These are phyloP conservation scores for Semnopithecus entellus DNA, from an alignment of 2,113 vertebrate species.

Conservation along the genomic window DNA sequence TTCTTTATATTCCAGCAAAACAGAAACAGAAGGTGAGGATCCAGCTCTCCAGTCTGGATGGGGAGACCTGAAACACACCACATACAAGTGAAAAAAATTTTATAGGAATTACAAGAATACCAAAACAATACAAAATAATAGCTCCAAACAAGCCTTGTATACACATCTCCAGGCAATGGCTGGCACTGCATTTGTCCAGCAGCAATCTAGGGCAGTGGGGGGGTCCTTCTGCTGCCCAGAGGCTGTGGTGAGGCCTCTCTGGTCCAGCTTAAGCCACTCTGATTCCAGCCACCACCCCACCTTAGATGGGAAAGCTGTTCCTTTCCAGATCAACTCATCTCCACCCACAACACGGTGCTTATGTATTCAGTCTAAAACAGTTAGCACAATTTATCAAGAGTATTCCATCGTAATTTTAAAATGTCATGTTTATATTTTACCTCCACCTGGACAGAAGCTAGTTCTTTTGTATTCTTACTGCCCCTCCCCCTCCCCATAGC, in stretches of 20 bases:
- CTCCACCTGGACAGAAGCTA: neutral
- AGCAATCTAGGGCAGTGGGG: neutral
- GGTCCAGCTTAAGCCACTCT: neutral
- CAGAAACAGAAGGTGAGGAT: neutral
- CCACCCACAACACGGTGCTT: neutral
- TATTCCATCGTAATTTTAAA: neutral
- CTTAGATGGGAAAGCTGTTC: neutral
- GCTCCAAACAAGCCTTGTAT: neutral
- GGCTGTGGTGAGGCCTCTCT: neutral
- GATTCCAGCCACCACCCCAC: neutral
- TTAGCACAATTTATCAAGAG: neutral
- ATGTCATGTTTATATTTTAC: neutral
- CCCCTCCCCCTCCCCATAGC: conserved; percentile 14
- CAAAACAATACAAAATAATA: neutral
- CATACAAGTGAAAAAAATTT: neutral
- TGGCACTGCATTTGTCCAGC: neutral
- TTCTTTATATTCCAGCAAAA: neutral
- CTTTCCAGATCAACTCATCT: neutral
- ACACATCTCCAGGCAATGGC: neutral
- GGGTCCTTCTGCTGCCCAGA: neutral
- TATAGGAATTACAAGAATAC: neutral
- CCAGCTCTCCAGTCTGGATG: neutral
- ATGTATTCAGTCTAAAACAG: neutral
- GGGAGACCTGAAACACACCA: neutral
- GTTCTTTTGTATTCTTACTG: neutral